phyloP scores from a whole-genome alignment of 2,797 vertebrate species.

The Amblyraja radiata region DNA sequence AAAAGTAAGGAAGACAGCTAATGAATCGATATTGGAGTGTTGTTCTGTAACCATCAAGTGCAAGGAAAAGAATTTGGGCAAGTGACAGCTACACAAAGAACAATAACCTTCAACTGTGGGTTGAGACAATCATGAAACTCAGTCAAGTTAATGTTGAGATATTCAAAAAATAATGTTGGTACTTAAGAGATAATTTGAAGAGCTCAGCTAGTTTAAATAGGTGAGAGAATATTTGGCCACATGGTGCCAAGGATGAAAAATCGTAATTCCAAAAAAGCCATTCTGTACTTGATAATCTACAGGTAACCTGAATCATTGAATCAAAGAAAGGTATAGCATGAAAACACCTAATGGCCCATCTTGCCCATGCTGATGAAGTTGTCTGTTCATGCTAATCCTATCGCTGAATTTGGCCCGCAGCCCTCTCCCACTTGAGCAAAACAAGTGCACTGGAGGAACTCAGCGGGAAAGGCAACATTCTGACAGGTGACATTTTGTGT shows the following conservation, averaged over 20 bases:
- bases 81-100: not conserved
- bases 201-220: not conserved
- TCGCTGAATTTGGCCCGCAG: no score
- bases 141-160: not conserved
- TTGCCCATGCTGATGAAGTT: no score
- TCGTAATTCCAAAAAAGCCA: not conserved
- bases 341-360: no score
- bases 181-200: not conserved
- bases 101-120: not conserved
- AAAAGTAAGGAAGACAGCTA: not conserved
- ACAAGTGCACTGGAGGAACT: no score
- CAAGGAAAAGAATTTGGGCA: not conserved
- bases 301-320: no score
- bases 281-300: not conserved
- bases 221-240: not conserved
- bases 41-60: not conserved
- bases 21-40: not conserved
- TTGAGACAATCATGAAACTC: not conserved
- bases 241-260: not conserved
- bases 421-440: no score
- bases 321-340: no score
- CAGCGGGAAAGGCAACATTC: no score
- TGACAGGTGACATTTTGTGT: no score
- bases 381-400: no score
- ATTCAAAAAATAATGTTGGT: not conserved